phyloP scores from a whole-genome alignment of 2,113 vertebrate genomes.

The Chaetura pelagica region DNA sequence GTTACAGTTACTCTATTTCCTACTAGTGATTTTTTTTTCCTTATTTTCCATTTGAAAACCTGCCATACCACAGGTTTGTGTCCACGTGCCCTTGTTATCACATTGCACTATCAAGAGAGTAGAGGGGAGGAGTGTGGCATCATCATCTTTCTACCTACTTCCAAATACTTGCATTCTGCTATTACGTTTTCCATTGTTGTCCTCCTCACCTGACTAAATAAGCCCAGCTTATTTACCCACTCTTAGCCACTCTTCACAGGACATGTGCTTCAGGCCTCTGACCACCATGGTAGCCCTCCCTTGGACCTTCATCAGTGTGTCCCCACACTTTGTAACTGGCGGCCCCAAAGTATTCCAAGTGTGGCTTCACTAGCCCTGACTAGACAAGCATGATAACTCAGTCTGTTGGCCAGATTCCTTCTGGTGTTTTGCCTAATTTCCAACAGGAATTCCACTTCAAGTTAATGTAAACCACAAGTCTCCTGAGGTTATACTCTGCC shows the following conservation, averaged over 20 bases:
- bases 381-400: not conserved
- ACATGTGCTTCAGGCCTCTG: not conserved
- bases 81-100: not conserved
- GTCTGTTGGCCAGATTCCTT: not conserved
- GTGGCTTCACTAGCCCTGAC: not conserved
- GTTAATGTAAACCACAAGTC: not conserved
- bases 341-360: not conserved
- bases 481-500: not conserved
- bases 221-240: not conserved
- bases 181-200: not conserved
- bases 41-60: not conserved
- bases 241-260: not conserved
- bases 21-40: not conserved
- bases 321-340: rapidly evolving
- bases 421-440: not conserved
- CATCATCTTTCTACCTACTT: not conserved
- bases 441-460: not conserved
- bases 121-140: not conserved
- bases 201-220: not conserved
- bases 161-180: not conserved
- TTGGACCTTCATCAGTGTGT: not conserved
- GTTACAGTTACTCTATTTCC: not conserved
- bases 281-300: not conserved
- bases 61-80: not conserved
- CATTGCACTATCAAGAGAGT: not conserved